phyloP scores from a whole-genome alignment of 2,113 vertebrate genomes.

The Pterocles burchelli region DNA sequence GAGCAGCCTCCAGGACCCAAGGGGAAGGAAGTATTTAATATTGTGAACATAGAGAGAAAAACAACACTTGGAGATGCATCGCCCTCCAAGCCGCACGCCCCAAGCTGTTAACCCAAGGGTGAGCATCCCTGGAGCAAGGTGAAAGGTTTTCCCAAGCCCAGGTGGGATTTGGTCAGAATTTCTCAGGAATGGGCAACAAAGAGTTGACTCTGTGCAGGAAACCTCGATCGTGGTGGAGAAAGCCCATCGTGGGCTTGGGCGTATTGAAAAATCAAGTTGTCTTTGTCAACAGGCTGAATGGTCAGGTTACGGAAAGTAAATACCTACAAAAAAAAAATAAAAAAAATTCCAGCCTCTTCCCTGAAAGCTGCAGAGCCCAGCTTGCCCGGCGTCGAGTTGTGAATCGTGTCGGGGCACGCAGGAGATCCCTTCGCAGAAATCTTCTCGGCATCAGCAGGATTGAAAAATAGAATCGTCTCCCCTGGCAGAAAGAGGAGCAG shows the following conservation, averaged over 20 bases:
- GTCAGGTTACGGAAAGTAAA: background rate
- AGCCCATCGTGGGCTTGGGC: accelerated
- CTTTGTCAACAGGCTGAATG: background rate
- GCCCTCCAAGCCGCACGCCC: accelerated
- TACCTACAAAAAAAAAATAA: background rate
- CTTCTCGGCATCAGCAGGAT: background rate
- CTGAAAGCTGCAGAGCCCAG: background rate
- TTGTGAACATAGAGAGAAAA: background rate
- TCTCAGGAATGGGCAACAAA: background rate
- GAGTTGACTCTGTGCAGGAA: background rate
- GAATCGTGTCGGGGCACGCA: background rate
- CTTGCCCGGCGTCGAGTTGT: background rate
- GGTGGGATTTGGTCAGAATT: background rate
- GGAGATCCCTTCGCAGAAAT: background rate
- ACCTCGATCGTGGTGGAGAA: background rate
- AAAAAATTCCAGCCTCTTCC: background rate
- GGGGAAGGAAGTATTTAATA: conserved; percentile 36
- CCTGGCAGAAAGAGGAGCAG: background rate
- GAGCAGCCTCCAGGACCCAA: background rate
- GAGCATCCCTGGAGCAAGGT: background rate
- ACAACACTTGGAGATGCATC: background rate
- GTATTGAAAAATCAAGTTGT: background rate
- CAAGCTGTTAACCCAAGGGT: background rate
- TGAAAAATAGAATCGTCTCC: accelerated
- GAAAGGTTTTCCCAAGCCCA: background rate